These are phyloP conservation scores for Drosophila erecta DNA, from an alignment of 1,140 invertebrate genomes.

Conservation along the genomic window DNA sequence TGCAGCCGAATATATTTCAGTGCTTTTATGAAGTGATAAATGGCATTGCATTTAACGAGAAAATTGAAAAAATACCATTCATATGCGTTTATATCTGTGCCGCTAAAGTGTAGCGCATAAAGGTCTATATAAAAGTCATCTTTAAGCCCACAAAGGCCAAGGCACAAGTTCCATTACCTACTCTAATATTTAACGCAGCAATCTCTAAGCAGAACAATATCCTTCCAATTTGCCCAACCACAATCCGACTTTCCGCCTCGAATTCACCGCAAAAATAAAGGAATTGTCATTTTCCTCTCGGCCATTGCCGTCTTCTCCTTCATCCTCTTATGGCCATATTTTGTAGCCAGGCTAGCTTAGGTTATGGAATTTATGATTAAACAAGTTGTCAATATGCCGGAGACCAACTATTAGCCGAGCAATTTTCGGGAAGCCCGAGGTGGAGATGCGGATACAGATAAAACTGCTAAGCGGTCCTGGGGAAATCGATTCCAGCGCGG, in stretches of 20 bases:
- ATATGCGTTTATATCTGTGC: neutral
- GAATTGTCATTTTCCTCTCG: neutral
- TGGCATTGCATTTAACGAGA: slow-evolving; percentile 2
- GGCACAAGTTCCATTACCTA: neutral
- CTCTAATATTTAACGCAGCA: slow-evolving; percentile 15
- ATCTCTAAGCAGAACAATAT: slow-evolving; percentile 19
- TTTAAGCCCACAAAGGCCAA: neutral
- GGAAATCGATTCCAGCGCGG: slow-evolving; percentile 62
- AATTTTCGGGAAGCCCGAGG: slow-evolving; percentile 31
- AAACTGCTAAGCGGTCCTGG: slow-evolving; percentile 67
- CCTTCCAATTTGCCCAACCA: slow-evolving; percentile 8
- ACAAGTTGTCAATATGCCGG: slow-evolving; percentile 67
- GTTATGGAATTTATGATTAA: slow-evolving; percentile 77
- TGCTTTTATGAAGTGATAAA: slow-evolving; percentile 10
- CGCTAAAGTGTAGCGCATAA: neutral
- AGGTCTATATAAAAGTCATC: neutral
- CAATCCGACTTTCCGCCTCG: neutral
- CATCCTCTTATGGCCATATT: slow-evolving; percentile 16
- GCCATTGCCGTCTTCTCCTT: neutral
- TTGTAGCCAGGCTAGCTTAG: slow-evolving; percentile 47
- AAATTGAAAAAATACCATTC: neutral
- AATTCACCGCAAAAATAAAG: slow-evolving; percentile 7
- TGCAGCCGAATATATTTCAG: neutral
- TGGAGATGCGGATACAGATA: slow-evolving; percentile 44
- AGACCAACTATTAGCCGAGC: slow-evolving; percentile 38